Evolutionary conservation across 2,888 invertebrate genomes (phyloP), one percentile per base, ranked within the genome.

Genomic region (Ernsta delagoae): DNA sequence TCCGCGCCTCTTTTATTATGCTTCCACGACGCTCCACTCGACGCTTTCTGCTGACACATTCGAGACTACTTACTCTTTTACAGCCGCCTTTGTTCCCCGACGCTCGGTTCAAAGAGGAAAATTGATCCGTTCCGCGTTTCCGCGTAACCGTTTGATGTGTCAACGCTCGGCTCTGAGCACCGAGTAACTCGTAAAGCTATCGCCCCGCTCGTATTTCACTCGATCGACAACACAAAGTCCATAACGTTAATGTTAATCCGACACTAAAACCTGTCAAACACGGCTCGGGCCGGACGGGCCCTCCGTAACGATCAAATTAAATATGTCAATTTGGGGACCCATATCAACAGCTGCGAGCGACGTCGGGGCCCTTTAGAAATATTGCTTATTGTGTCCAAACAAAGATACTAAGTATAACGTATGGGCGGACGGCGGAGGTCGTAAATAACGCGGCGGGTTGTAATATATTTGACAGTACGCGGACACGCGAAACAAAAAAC

Each of bases 381-480:
- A 93, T 93, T 89, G 91, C 92, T 92, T 92, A 93, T 93, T 92
- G 93, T 93, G 93, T 93, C 92, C 92, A 93, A 93, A 93, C 93
- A 93, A 92, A 93, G 93, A 92, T 93, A 92, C 92, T 91, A 92
- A 93, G 92, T 92, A 92, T 93, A 92, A 93, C 91, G 93, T 92
- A 93, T 92, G 93, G 92, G 92, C 92, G 92, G 92, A 89, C 88
- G 93, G 88, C 90, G 83, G 88, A 83, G 90, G 84, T 87, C 91
- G 90, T 93, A 93, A 93, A 93, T 92, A 91, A 93, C 93, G 81
- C 92, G 87, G 85, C 91, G 92, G 90, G 92, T 86, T 83, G 92
- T 92, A 93, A 93, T 92, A 93, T 92, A 93, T 93, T 92, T 92
- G 93, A 92, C 93, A 92, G 92, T 87, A 90, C 92, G 92, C 92